Evolutionary conservation across 2,888 invertebrate genomes (phyloP).

Genomic region (Lottia gigantea): DNA sequence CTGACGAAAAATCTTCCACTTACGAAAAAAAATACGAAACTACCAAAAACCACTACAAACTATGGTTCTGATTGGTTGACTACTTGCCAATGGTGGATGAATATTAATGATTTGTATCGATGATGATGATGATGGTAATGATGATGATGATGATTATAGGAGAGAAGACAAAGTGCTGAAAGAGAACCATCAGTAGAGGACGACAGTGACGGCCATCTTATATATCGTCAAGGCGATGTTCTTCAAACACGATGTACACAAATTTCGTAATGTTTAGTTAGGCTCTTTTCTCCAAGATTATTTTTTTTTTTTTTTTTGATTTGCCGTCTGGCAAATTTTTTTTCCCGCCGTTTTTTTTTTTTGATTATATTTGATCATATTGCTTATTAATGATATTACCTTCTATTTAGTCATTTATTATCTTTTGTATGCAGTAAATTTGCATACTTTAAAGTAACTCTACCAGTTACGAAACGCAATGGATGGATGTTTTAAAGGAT

Average conservation of each 20-base stretch:
- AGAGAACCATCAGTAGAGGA: slow-evolving; percentile 89
- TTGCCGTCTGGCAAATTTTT: slow-evolving; percentile 17
- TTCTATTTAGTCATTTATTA: too few species aligned
- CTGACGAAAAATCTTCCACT: not conserved
- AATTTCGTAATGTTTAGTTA: slow-evolving; percentile 44
- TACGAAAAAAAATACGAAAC: not conserved
- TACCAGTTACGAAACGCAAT: too few species aligned
- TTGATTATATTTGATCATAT: slow-evolving; percentile 3
- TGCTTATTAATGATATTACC: too few species aligned
- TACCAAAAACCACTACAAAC: not conserved
- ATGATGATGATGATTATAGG: slow-evolving; percentile 64
- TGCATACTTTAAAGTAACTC: too few species aligned
- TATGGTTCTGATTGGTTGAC: not conserved
- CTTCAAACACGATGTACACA: slow-evolving; percentile 94
- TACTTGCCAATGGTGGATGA: not conserved
- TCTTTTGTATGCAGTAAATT: too few species aligned
- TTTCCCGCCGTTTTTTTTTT: slow-evolving; percentile 23
- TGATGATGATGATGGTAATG: slow-evolving; percentile 53
- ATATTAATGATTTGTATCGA: slow-evolving; percentile 12
- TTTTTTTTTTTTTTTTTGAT: slow-evolving; percentile 10
- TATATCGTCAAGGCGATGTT: slow-evolving; percentile 98
- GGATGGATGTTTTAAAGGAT: too few species aligned
- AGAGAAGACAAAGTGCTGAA: slow-evolving; percentile 37
- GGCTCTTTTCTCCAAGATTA: not conserved
- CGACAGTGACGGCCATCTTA: slow-evolving; percentile 99